Evolutionary conservation across 2,113 vertebrate genomes (phyloP).

Genomic region (Phrynosoma platyrhinos): DNA sequence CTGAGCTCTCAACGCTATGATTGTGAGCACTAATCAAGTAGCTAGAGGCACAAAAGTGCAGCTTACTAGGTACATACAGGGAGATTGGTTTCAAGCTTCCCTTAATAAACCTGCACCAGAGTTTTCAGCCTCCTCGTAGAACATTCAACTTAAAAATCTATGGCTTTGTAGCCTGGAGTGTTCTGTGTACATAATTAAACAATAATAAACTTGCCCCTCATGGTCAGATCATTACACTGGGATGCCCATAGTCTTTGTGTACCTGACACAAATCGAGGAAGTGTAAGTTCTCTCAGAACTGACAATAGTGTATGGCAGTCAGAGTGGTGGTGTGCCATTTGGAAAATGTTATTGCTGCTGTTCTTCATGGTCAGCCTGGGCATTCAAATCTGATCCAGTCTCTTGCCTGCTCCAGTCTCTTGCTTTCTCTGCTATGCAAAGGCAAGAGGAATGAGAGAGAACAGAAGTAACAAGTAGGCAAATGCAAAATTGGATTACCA

Average conservation of each 20-base stretch:
- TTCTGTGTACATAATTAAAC: background rate
- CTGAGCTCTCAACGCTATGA: background rate
- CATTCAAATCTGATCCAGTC: too few relatives aligned
- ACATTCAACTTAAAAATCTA: conserved; percentile 10
- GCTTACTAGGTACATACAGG: background rate
- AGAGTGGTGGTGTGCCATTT: too few relatives aligned
- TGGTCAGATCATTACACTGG: background rate
- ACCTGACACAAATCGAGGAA: background rate
- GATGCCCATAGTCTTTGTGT: background rate
- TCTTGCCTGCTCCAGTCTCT: too few relatives aligned
- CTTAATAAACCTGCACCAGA: background rate
- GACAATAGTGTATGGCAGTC: too few relatives aligned
- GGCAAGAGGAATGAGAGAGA: background rate
- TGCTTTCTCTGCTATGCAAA: too few relatives aligned
- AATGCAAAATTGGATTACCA: too few relatives aligned
- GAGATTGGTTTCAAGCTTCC: background rate
- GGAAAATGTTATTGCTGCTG: too few relatives aligned
- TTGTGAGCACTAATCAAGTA: rapidly evolving
- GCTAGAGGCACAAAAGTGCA: background rate
- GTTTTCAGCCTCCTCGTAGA: background rate
- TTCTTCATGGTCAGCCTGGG: too few relatives aligned
- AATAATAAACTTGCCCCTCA: background rate
- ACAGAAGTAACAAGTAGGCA: background rate
- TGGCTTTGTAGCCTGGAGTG: background rate
- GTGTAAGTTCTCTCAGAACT: background rate